Evolutionary conservation across 2,113 vertebrate genomes (phyloP).

Genomic region (Chaenogobius annularis): DNA sequence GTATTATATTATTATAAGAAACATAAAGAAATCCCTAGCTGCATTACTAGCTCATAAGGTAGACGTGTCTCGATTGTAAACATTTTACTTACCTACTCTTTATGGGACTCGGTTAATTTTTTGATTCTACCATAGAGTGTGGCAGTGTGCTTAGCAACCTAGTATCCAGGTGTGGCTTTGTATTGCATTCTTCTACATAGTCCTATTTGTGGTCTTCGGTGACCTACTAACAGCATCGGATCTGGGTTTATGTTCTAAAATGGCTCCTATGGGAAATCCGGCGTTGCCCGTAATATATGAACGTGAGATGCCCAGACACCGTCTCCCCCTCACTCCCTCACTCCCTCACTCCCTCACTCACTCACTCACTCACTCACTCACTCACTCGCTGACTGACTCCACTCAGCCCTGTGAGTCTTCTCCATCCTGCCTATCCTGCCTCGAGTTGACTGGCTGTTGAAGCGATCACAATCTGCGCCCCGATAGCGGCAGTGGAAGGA

Average conservation of each 20-base stretch:
- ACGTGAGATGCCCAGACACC: slow-evolving; percentile 14
- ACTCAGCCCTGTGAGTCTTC: slow-evolving; percentile 26
- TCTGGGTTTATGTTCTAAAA: background rate
- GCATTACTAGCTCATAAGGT: too few species aligned
- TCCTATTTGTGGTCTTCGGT: slow-evolving; percentile 11
- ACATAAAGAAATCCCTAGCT: too few species aligned
- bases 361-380: too few species aligned
- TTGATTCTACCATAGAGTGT: background rate
- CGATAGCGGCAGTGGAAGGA: slow-evolving; percentile 60
- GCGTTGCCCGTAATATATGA: background rate
- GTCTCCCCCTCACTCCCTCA: background rate
- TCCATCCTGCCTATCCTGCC: slow-evolving; percentile 4
- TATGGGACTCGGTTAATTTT: background rate
- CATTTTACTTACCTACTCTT: background rate
- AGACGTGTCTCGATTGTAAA: too few species aligned
- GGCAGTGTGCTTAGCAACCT: background rate
- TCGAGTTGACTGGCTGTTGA: slow-evolving; percentile 41
- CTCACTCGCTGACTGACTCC: too few species aligned
- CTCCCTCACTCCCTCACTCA: background rate
- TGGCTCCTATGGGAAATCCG: background rate
- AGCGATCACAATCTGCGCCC: slow-evolving; percentile 60
- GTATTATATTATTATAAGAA: too few species aligned
- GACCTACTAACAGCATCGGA: slow-evolving; percentile 16
- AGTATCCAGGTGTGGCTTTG: background rate
- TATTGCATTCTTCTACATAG: background rate